A percentile compares a stretch with the other conserved stretches of the same genome.
These are phyloP conservation scores for Drosophila mimetica DNA, from an alignment of 2,888 invertebrate genomes.

Conservation along the genomic window DNA sequence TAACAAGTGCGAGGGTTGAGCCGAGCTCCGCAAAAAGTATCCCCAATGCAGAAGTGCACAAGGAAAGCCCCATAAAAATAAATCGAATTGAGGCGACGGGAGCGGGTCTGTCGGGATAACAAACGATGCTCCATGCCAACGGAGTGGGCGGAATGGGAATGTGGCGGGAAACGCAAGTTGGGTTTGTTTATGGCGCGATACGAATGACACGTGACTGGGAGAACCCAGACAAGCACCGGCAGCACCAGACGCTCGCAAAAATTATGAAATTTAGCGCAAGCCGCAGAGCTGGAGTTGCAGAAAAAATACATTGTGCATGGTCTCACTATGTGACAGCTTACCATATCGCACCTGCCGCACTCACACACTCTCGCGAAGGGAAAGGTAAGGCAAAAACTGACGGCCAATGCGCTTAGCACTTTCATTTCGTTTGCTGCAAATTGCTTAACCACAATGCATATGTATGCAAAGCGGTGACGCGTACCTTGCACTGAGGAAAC, in stretches of 20 bases:
- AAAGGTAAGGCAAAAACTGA: slow-evolving; percentile 45
- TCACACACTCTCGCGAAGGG: slow-evolving; percentile 26
- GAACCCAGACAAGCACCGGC: slow-evolving; percentile 48
- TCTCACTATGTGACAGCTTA: slow-evolving; percentile 50
- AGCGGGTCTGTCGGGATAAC: slow-evolving; percentile 46
- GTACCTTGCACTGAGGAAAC: slow-evolving; percentile 5
- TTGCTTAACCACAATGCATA: slow-evolving; percentile 75
- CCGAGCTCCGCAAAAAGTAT: slow-evolving; percentile 34
- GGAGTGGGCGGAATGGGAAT: slow-evolving; percentile 4
- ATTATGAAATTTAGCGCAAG: slow-evolving; percentile 79
- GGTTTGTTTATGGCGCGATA: slow-evolving; percentile 75
- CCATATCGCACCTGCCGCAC: slow-evolving; percentile 76
- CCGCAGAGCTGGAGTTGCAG: slow-evolving; percentile 53
- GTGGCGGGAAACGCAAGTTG: slow-evolving; percentile 6
- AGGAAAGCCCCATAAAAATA: slow-evolving; percentile 71
- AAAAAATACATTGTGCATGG: slow-evolving; percentile 24
- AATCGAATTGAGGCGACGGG: slow-evolving; percentile 68
- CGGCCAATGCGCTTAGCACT: slow-evolving; percentile 73
- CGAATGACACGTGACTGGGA: slow-evolving; percentile 75
- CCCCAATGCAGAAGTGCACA: slow-evolving; percentile 62
- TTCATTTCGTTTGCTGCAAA: slow-evolving; percentile 75
- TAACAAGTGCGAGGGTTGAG: slow-evolving; percentile 65
- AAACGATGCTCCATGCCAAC: slow-evolving; percentile 72
- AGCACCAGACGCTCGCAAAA: slow-evolving; percentile 49
- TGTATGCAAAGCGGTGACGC: slow-evolving; percentile 47